phyloP scores from a whole-genome alignment of 2,888 invertebrate genomes.

The Cataglyphis livida region DNA sequence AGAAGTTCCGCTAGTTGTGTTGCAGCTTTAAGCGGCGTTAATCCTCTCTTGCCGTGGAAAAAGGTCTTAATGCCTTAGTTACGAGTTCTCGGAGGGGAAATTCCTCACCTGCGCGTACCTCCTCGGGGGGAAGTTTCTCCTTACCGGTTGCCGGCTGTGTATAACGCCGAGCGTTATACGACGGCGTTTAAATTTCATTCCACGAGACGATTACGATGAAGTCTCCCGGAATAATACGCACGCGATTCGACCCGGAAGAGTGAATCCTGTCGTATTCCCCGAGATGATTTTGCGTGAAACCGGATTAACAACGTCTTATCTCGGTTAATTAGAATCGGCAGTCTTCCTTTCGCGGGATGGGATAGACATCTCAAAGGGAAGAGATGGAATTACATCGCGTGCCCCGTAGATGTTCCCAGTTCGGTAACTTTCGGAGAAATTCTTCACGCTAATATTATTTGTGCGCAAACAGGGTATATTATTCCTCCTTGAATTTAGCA shows the following conservation, averaged over 20 bases:
- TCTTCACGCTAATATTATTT: neutral
- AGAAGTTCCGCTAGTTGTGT: slow-evolving; percentile 26
- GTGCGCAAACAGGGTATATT: neutral
- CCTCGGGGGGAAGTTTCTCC: slow-evolving; percentile 17
- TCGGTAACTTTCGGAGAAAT: slow-evolving; percentile 25
- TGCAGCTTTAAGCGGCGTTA: slow-evolving; percentile 56
- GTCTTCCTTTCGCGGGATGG: neutral
- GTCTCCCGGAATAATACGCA: slow-evolving; percentile 45
- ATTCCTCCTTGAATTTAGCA: neutral
- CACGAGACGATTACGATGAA: slow-evolving; percentile 37
- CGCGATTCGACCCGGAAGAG: slow-evolving; percentile 34
- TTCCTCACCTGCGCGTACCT: slow-evolving; percentile 36
- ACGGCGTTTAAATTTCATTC: slow-evolving; percentile 43
- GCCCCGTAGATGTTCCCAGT: neutral
- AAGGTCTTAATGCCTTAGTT: slow-evolving; percentile 61
- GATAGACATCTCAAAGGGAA: neutral
- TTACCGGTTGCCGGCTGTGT: slow-evolving; percentile 36
- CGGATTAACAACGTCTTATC: slow-evolving; percentile 43
- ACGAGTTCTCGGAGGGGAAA: slow-evolving; percentile 34
- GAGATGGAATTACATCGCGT: neutral
- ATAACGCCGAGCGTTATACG: slow-evolving; percentile 15
- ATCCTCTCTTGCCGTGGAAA: slow-evolving; percentile 59
- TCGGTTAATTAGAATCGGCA: slow-evolving; percentile 39
- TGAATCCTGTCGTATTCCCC: slow-evolving; percentile 21
- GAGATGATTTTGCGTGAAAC: slow-evolving; percentile 28